These are phyloP conservation scores for Clupea harengus DNA, from an alignment of 2,113 vertebrate genomes.

Conservation along the genomic window DNA sequence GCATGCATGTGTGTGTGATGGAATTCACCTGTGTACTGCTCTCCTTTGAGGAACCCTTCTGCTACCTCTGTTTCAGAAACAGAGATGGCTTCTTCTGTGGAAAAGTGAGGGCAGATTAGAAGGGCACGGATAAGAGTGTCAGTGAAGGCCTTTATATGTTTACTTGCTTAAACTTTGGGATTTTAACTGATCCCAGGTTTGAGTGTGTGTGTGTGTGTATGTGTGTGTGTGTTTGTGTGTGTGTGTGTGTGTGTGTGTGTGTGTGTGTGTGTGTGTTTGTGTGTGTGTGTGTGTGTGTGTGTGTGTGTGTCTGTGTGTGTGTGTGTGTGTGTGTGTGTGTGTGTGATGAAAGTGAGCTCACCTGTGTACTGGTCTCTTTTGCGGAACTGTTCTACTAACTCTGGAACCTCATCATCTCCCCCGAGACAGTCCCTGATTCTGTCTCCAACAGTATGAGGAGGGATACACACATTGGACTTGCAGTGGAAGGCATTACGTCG, in stretches of 20 bases:
- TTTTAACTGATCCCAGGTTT: not conserved
- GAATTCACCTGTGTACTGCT: too few relatives aligned
- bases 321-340: accelerated
- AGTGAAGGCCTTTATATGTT: too few relatives aligned
- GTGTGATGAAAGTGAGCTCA: constrained; percentile 15
- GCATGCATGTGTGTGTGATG: too few relatives aligned
- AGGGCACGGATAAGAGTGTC: too few relatives aligned
- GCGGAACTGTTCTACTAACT: not conserved
- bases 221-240: not conserved
- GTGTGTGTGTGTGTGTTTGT: not conserved
- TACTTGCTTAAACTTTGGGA: too few relatives aligned
- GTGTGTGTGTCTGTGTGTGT: not conserved
- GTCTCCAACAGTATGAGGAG: constrained; percentile 58
- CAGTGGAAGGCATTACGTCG: constrained; percentile 69
- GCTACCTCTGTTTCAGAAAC: not conserved
- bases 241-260: not conserved
- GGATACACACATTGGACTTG: constrained; percentile 79
- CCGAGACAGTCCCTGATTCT: constrained; percentile 82
- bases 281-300: constrained; percentile 16
- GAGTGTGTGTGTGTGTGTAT: not conserved
- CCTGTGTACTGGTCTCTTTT: not conserved
- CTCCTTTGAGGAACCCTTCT: too few relatives aligned
- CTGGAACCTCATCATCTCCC: constrained; percentile 76
- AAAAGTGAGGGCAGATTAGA: not conserved
- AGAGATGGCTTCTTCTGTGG: not conserved